These are phyloP conservation scores for Sipha maydis DNA, from an alignment of 2,888 invertebrate genomes.

Conservation along the genomic window DNA sequence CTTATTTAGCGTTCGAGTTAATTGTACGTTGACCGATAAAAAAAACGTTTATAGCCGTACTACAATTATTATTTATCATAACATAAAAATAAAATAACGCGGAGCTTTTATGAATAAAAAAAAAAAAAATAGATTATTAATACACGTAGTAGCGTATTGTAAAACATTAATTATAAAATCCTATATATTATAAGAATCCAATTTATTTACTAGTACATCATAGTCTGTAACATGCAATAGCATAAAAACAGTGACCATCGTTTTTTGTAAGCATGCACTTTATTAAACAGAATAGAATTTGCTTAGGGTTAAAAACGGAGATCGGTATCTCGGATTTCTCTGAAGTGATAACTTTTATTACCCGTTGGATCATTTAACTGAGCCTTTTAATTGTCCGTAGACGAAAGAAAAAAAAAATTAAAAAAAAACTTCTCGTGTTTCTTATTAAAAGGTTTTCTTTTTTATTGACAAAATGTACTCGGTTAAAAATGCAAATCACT, in stretches of 20 bases:
- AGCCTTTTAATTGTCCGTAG: conserved; percentile 2
- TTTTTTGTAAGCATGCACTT: background rate
- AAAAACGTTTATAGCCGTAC: background rate
- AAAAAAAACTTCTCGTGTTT: background rate
- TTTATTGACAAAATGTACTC: conserved; percentile 13
- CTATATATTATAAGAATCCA: no score
- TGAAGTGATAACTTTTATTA: background rate
- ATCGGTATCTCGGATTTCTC: background rate
- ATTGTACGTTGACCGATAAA: background rate
- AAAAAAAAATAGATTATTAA: no score
- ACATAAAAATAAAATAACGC: no score
- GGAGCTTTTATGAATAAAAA: no score
- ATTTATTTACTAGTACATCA: no score
- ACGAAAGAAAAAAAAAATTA: background rate
- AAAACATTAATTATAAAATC: no score
- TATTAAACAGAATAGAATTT: background rate
- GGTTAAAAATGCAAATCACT: conserved; percentile 17
- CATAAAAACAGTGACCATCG: background rate
- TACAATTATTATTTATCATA: no score
- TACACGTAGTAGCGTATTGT: no score
- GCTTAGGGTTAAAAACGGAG: background rate
- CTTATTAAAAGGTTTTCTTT: conserved; percentile 13
- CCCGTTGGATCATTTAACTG: background rate
- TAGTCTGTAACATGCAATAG: background rate
- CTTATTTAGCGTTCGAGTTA: background rate